Conservation (phyloP, 30 jellyfish, hydroid and myxozoan species). For the Aurelia sp. region DNA sequence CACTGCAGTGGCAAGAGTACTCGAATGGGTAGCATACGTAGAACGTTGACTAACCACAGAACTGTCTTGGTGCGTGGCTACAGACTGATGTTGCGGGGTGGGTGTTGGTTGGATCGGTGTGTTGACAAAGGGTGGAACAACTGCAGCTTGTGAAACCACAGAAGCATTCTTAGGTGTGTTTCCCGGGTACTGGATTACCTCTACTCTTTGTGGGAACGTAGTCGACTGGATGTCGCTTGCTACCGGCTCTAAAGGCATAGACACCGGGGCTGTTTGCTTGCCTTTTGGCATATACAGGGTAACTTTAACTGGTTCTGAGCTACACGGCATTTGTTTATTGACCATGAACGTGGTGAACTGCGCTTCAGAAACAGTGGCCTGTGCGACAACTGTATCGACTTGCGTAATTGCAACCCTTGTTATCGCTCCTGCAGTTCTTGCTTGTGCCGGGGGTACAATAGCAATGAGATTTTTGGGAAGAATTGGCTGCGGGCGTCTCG, state of each 20-base stretch:
- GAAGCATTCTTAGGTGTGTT: neutral
- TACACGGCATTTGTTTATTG: conserved; percentile 72
- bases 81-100: neutral
- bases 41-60: neutral
- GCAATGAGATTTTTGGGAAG: conserved; percentile 75
- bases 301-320: conserved; percentile 76
- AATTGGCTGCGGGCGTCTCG: conserved; percentile 66
- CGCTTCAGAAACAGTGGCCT: conserved; percentile 19
- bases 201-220: conserved; percentile 61
- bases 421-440: conserved; percentile 14
- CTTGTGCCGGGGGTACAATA: conserved; percentile 58
- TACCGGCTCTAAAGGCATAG: neutral
- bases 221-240: neutral
- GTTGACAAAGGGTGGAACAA: neutral
- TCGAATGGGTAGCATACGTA: conserved; percentile 5
- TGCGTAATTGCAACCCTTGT: conserved; percentile 42
- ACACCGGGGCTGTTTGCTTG: conserved; percentile 5
- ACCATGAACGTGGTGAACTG: conserved; percentile 68
- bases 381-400: conserved; percentile 20
- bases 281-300: conserved; percentile 77
- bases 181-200: conserved; percentile 65
- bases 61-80: conserved; percentile 22
- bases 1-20: neutral
- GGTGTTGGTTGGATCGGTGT: neutral
- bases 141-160: neutral